These are phyloP conservation scores for Rhamnusium bicolor DNA, from an alignment of 2,888 invertebrate genomes.

Conservation along the genomic window DNA sequence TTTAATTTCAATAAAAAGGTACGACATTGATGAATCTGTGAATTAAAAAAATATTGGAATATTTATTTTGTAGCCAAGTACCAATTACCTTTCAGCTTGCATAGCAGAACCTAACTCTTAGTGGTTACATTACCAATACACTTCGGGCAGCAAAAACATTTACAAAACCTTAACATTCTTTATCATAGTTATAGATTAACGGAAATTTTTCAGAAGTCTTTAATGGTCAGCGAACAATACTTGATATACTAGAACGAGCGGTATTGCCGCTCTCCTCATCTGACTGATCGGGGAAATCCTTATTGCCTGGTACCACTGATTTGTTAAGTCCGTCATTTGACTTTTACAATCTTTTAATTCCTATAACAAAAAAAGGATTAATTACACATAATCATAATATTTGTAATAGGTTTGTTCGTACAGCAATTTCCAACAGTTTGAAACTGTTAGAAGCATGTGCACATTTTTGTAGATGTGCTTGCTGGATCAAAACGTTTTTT, in stretches of 20 bases:
- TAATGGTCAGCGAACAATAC: conserved; percentile 69
- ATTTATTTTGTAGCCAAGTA: background rate
- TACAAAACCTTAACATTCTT: conserved; percentile 1
- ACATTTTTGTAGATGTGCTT: too few species aligned
- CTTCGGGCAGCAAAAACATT: background rate
- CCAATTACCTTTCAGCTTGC: background rate
- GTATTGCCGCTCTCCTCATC: conserved; percentile 78
- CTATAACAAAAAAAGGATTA: conserved; percentile 70
- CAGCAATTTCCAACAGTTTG: too few species aligned
- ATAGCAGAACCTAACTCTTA: background rate
- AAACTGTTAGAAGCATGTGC: too few species aligned
- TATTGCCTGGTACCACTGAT: conserved; percentile 98
- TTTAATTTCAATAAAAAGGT: background rate
- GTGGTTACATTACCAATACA: background rate
- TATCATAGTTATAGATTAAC: conserved; percentile 9
- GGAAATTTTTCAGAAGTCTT: conserved; percentile 16
- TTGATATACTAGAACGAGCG: conserved; percentile 69
- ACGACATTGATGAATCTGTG: background rate
- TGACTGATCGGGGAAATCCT: conserved; percentile 88
- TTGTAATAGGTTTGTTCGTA: too few species aligned
- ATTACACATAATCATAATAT: too few species aligned
- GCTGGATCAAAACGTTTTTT: too few species aligned
- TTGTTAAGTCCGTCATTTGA: conserved; percentile 96
- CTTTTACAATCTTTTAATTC: conserved; percentile 96
- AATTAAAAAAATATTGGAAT: background rate